Percentiles rank a stretch among this genome's conserved stretches.
These are phyloP conservation scores for Embidobia sp. DNA, from an alignment of 2,888 invertebrate genomes.

Conservation along the genomic window DNA sequence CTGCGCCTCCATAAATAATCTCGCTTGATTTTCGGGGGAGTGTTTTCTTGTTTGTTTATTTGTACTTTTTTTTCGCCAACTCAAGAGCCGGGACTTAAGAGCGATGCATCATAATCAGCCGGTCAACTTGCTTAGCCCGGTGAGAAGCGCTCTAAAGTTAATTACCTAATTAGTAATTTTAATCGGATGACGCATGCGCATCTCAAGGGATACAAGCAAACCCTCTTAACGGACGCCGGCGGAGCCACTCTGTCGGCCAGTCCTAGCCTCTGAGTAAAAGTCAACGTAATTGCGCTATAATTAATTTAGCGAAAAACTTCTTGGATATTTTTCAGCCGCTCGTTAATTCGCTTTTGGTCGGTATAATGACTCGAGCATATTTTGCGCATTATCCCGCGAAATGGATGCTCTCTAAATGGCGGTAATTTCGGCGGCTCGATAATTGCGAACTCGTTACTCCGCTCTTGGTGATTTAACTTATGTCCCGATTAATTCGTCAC, in stretches of 20 bases:
- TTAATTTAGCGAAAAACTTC: conserved; percentile 80
- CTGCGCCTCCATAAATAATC: conserved; percentile 34
- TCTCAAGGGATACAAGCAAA: conserved; percentile 82
- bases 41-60: conserved; percentile 37
- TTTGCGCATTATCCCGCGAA: conserved; percentile 57
- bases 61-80: conserved; percentile 17
- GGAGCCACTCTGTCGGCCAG: conserved; percentile 65
- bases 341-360: conserved; percentile 64
- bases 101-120: conserved; percentile 81
- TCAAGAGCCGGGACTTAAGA: conserved; percentile 61
- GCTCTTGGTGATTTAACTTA: conserved; percentile 17
- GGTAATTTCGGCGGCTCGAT: conserved; percentile 30
- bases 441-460: conserved; percentile 26
- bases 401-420: conserved; percentile 40
- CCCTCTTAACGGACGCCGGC: conserved; percentile 79
- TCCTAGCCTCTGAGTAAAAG: conserved; percentile 71
- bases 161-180: conserved; percentile 82
- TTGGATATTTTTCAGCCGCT: conserved; percentile 69
- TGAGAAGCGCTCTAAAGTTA: conserved; percentile 77
- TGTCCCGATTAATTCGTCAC: conserved; percentile 20
- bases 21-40: conserved; percentile 29
- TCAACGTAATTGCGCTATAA: conserved; percentile 78
- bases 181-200: conserved; percentile 82
- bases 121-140: conserved; percentile 77
- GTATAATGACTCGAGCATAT: conserved; percentile 59